phyloP scores from a whole-genome alignment of 2,888 invertebrate species.

The Tenthredo notha region DNA sequence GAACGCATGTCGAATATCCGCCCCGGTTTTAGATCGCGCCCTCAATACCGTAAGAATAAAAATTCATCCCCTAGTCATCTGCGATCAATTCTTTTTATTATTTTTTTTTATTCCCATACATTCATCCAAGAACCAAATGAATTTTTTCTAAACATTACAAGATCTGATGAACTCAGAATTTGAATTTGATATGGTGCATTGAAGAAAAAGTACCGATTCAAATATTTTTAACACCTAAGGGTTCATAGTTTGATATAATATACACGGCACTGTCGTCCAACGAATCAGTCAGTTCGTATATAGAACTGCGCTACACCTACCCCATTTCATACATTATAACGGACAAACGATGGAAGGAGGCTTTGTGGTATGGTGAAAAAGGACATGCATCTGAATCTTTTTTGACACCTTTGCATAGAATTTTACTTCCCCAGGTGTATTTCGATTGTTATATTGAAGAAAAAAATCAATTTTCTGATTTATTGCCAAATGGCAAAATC shows the following conservation, averaged over 20 bases:
- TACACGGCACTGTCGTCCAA: background rate
- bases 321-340: slow-evolving; percentile 8
- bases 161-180: background rate
- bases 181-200: background rate
- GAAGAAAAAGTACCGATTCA: background rate
- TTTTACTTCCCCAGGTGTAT: background rate
- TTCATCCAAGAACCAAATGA: no score
- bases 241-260: background rate
- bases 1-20: background rate
- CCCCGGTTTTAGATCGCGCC: slow-evolving; percentile 11
- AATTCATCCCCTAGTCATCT: background rate
- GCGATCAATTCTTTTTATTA: background rate
- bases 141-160: background rate
- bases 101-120: background rate
- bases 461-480: slow-evolving; percentile 12
- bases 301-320: background rate
- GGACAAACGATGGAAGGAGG: slow-evolving; percentile 8
- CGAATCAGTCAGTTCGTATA: background rate
- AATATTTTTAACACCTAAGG: background rate
- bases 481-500: background rate
- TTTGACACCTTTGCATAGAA: background rate
- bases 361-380: slow-evolving; percentile 11
- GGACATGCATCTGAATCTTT: background rate
- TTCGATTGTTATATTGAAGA: background rate
- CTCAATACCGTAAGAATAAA: slow-evolving; percentile 1